Conservation (phyloP, 2,888 invertebrate species). For the Agrochola lota region DNA sequence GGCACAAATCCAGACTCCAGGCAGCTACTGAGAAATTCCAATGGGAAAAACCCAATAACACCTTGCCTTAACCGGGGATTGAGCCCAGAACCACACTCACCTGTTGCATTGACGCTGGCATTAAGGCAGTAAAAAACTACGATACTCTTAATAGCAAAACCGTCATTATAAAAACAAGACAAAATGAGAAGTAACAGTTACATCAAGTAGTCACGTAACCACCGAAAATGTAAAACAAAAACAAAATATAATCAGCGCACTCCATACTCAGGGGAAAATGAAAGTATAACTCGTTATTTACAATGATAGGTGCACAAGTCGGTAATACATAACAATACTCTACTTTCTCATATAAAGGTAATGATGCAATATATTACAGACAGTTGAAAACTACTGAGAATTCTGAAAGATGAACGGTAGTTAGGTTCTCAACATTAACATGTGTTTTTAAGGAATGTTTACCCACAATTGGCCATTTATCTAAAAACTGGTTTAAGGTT, state of each 20-base stretch:
- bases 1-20: not conserved
- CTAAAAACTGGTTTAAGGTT: not conserved
- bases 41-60: not conserved
- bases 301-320: conserved; percentile 30
- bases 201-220: conserved; percentile 50
- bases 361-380: conserved; percentile 41
- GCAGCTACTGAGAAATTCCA: not conserved
- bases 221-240: conserved; percentile 41
- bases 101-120: not conserved
- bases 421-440: not conserved
- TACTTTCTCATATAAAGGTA: conserved; percentile 40
- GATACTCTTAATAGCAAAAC: conserved; percentile 13
- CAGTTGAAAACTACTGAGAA: conserved; percentile 5
- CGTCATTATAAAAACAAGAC: conserved; percentile 31
- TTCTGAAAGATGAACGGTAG: conserved; percentile 9
- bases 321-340: conserved; percentile 39
- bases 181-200: conserved; percentile 43
- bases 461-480: not conserved
- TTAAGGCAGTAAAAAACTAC: not conserved
- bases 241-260: conserved; percentile 48
- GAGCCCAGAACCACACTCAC: not conserved
- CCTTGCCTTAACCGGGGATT: not conserved
- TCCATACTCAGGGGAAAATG: conserved; percentile 60
- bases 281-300: conserved; percentile 61
- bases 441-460: not conserved